Percentiles rank a stretch among this genome's conserved stretches.
These are phyloP conservation scores for Pseudorhombus dupliciocellatus DNA, from an alignment of 2,113 vertebrate genomes.

Conservation along the genomic window DNA sequence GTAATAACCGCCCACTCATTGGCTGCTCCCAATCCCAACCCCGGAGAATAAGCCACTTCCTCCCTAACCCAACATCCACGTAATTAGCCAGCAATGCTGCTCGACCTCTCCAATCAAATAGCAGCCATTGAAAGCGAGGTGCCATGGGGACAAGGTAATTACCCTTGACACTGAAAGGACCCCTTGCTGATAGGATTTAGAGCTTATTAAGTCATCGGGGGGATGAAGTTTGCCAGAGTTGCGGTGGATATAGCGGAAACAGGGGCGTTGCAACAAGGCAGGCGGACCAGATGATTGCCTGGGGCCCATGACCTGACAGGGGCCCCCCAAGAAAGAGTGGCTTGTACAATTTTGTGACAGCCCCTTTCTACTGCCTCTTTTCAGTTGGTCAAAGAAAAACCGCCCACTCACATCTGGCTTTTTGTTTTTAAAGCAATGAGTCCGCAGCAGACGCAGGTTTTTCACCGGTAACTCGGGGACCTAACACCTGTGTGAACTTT, in stretches of 20 bases:
- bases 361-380: too few relatives aligned
- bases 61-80: constrained; percentile 24
- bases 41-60: constrained; percentile 49
- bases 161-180: constrained; percentile 58
- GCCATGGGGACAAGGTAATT: constrained; percentile 57
- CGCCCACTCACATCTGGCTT: too few relatives aligned
- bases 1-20: constrained; percentile 37
- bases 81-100: constrained; percentile 58
- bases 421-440: too few relatives aligned
- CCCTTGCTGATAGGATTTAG: constrained; percentile 40
- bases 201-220: constrained; percentile 56
- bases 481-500: too few relatives aligned
- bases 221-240: constrained; percentile 17
- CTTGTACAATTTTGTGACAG: too few relatives aligned
- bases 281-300: too few relatives aligned
- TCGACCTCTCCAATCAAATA: constrained; percentile 57
- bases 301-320: too few relatives aligned
- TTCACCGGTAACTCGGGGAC: too few relatives aligned
- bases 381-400: too few relatives aligned
- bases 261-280: neutral
- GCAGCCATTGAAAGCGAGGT: constrained; percentile 54
- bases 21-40: constrained; percentile 28
- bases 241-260: constrained; percentile 2
- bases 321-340: too few relatives aligned
- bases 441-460: too few relatives aligned